A percentile compares a stretch with the other conserved stretches of the same genome.
Conservation (phyloP, 2,113 vertebrate species). For the Agelaius tricolor region DNA sequence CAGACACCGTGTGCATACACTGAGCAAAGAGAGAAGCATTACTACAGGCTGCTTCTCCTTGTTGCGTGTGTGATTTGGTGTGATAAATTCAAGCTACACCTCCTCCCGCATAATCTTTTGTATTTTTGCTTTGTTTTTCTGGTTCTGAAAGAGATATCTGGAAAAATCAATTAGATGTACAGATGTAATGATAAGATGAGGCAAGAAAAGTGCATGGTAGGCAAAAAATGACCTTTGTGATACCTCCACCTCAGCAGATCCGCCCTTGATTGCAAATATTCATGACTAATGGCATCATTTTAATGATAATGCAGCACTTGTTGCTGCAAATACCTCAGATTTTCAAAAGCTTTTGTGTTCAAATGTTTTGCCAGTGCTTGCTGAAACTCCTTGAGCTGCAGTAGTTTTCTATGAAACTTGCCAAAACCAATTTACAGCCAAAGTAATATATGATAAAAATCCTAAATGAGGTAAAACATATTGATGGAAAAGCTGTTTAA, state of each 20-base stretch:
- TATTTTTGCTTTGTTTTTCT: background rate
- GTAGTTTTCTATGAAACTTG: background rate
- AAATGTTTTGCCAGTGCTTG: background rate
- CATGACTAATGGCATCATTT: background rate
- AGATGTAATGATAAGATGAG: background rate
- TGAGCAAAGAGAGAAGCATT: background rate
- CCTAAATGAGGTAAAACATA: background rate
- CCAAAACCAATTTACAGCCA: background rate
- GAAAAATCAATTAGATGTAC: background rate
- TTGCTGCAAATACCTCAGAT: background rate
- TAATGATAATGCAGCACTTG: background rate
- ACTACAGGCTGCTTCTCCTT: background rate
- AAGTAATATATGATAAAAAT: background rate
- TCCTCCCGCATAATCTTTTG: background rate
- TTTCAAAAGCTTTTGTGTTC: background rate
- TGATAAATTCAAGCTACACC: background rate
- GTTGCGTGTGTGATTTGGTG: background rate
- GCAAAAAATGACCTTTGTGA: constrained; percentile 16
- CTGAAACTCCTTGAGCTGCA: background rate
- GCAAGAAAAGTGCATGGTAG: background rate
- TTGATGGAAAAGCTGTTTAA: background rate
- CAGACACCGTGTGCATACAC: too few species aligned
- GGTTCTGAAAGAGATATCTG: background rate
- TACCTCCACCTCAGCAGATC: constrained; percentile 59
- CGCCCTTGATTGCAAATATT: background rate